Conservation (phyloP, 2,113 vertebrate species). For the Pipa parva region DNA sequence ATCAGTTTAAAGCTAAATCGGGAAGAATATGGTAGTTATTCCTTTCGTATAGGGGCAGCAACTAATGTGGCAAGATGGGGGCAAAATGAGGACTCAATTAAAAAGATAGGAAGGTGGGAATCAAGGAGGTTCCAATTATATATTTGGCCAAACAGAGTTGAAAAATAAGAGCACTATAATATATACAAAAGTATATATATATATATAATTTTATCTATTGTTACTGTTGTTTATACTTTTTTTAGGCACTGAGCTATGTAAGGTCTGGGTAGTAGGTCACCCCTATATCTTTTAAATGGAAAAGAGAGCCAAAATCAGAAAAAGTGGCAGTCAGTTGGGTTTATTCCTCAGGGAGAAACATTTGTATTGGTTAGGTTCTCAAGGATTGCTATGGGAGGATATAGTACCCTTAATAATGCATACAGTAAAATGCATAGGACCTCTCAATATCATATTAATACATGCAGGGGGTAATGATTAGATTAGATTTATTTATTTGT, state of each 20-base stretch:
- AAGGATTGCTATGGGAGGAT: neutral
- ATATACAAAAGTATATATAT: too few species aligned
- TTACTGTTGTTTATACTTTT: neutral
- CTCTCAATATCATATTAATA: neutral
- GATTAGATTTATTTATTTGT: too few species aligned
- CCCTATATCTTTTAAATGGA: neutral
- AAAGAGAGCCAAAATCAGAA: neutral
- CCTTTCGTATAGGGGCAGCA: neutral
- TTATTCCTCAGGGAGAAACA: neutral
- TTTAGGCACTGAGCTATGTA: neutral
- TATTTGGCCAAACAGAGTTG: neutral
- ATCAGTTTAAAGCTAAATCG: neutral
- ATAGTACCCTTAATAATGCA: neutral
- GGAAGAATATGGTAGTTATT: neutral
- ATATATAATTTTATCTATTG: too few species aligned
- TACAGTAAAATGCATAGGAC: neutral
- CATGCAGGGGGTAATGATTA: neutral
- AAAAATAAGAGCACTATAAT: neutral
- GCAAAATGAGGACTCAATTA: neutral
- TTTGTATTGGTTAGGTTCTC: neutral
- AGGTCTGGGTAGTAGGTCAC: neutral
- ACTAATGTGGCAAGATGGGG: neutral
- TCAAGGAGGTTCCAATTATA: neutral
- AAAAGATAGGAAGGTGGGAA: neutral
- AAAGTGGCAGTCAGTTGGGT: neutral